Conservation (phyloP, 2,113 vertebrate genomes). For the Bagarius yarrelli region DNA sequence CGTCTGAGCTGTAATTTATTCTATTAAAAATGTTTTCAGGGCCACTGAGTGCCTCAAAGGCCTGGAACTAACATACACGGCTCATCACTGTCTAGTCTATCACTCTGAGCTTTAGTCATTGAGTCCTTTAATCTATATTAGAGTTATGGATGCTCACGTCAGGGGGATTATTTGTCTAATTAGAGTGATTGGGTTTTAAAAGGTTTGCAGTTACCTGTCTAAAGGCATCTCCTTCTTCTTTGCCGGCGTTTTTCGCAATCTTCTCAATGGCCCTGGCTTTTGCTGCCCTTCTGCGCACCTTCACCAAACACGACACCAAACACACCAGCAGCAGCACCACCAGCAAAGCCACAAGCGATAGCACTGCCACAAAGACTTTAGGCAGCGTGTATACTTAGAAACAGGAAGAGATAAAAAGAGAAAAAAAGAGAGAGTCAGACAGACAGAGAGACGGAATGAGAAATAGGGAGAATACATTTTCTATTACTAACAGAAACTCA, state of each 20-base stretch:
- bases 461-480: not conserved
- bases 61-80: not conserved
- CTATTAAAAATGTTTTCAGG: not conserved
- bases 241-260: constrained; percentile 69
- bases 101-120: constrained; percentile 1
- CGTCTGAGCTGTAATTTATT: not conserved
- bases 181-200: not conserved
- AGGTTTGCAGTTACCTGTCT: constrained; percentile 65
- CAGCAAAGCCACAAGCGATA: constrained; percentile 70
- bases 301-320: constrained; percentile 73
- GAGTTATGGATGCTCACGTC: not conserved
- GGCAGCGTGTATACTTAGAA: constrained; percentile 67
- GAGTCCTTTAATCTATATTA: not conserved
- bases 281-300: constrained; percentile 71
- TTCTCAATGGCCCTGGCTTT: constrained; percentile 70
- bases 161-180: not conserved
- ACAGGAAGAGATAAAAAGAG: not conserved
- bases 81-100: not conserved
- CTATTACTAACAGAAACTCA: no score
- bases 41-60: not conserved
- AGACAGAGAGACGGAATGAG: not conserved
- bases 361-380: constrained; percentile 69
- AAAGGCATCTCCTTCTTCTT: constrained; percentile 73
- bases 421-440: not conserved
- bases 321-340: constrained; percentile 73